Conservation (phyloP, 2,888 invertebrate genomes). For the Chrysina gloriosa region DNA sequence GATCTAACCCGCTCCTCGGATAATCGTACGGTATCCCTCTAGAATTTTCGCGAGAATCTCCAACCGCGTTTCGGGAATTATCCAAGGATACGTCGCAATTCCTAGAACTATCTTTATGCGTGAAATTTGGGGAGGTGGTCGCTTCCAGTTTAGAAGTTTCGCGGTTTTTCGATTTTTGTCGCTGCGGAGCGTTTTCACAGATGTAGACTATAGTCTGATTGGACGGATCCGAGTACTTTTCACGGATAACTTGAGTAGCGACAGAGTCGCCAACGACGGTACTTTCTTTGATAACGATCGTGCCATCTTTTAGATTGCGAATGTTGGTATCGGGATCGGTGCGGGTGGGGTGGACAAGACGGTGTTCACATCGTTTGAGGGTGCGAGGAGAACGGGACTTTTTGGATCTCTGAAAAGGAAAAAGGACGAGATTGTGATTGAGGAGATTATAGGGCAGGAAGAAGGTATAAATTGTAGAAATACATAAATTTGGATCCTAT, state of each 20-base stretch:
- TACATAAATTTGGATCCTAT: too few relatives aligned
- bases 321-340: constrained; percentile 36
- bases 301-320: constrained; percentile 36
- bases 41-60: constrained; percentile 3
- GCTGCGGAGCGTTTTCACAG: constrained; percentile 32
- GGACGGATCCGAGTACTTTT: constrained; percentile 40
- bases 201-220: constrained; percentile 44
- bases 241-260: constrained; percentile 37
- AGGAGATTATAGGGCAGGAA: background rate
- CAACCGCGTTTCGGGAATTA: background rate
- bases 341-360: constrained; percentile 25
- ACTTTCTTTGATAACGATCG: constrained; percentile 38
- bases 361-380: constrained; percentile 23
- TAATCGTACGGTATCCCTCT: constrained; percentile 12
- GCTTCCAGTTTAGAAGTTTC: background rate
- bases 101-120: background rate
- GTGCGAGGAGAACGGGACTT: constrained; percentile 41
- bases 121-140: background rate
- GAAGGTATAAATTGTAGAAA: background rate
- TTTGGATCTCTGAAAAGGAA: constrained; percentile 31
- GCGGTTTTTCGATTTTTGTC: constrained; percentile 16
- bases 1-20: constrained; percentile 7
- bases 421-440: background rate
- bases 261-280: constrained; percentile 36
- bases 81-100: constrained; percentile 34